phyloP scores from a whole-genome alignment of 1,140 invertebrate genomes.

The Drosophila parabipectinata region DNA sequence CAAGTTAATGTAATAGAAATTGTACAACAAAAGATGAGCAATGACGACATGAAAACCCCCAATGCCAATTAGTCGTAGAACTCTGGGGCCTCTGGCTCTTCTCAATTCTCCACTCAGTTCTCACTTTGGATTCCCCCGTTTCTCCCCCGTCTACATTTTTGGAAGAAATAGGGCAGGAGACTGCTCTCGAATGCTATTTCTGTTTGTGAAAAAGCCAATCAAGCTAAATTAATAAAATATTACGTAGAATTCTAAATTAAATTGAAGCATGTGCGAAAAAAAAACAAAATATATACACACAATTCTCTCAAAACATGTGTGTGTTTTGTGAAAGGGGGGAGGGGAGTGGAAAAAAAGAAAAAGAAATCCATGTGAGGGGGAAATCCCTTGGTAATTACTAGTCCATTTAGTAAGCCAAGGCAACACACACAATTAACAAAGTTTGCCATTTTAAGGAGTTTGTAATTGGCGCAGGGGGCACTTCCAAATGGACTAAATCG shows the following conservation, averaged over 20 bases:
- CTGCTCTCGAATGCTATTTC: conserved; percentile 34
- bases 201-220: conserved; percentile 81
- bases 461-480: conserved; percentile 26
- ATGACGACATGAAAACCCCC: conserved; percentile 78
- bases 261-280: conserved; percentile 75
- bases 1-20: conserved; percentile 78
- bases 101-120: neutral
- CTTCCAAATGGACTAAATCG: conserved; percentile 28
- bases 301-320: conserved; percentile 11
- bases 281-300: conserved; percentile 26
- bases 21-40: conserved; percentile 77
- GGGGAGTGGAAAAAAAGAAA: neutral
- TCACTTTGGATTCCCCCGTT: no score
- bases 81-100: conserved; percentile 2
- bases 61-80: conserved; percentile 67
- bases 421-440: conserved; percentile 52
- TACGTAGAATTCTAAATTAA: conserved; percentile 79
- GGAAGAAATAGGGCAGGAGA: neutral
- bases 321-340: conserved; percentile 6
- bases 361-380: conserved; percentile 28
- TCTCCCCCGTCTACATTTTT: no score
- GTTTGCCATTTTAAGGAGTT: conserved; percentile 46
- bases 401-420: conserved; percentile 40
- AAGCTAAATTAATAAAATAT: conserved; percentile 82
- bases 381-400: conserved; percentile 48